Evolutionary conservation across 2,888 invertebrate species (phyloP).

Genomic region (Loripinus fragilis): DNA sequence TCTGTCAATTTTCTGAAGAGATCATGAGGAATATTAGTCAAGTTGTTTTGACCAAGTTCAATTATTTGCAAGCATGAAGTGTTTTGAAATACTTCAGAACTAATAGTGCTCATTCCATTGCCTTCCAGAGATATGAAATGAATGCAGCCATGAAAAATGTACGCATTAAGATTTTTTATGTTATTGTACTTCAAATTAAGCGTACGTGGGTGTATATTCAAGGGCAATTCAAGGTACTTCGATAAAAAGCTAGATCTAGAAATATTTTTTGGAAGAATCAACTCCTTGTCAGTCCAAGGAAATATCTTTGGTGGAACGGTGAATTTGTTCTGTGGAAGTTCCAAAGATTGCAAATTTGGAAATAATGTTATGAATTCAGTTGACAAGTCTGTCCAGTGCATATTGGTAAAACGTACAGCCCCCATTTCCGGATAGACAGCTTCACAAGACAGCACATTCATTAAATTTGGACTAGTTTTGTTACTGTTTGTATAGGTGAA

Average conservation of each 20-base stretch:
- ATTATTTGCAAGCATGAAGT: conserved; percentile 26
- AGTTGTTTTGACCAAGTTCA: conserved; percentile 28
- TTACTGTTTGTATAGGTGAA: conserved; percentile 2
- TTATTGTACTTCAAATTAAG: conserved; percentile 25
- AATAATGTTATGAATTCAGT: conserved; percentile 14
- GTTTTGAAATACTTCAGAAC: conserved; percentile 23
- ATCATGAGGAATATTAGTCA: conserved; percentile 1
- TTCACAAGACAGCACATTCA: conserved; percentile 1
- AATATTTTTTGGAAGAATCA: conserved; percentile 28
- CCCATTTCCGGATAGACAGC: conserved; percentile 24
- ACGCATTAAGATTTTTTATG: conserved; percentile 22
- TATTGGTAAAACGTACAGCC: conserved; percentile 26
- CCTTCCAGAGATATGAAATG: conserved; percentile 31
- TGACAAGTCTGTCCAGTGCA: conserved; percentile 14
- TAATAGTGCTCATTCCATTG: conserved; percentile 22
- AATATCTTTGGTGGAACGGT: conserved; percentile 25
- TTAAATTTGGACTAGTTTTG: background rate
- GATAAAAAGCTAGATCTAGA: conserved; percentile 27
- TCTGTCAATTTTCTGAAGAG: conserved; percentile 9
- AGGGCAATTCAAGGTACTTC: conserved; percentile 1
- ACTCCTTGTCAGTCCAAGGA: conserved; percentile 29
- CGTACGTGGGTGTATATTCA: conserved; percentile 19
- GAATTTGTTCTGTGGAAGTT: conserved; percentile 30
- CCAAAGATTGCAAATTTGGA: conserved; percentile 36
- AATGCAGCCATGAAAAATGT: conserved; percentile 32